These are phyloP conservation scores for Coenonympha arcania DNA, from an alignment of 2,888 invertebrate species.

Conservation along the genomic window DNA sequence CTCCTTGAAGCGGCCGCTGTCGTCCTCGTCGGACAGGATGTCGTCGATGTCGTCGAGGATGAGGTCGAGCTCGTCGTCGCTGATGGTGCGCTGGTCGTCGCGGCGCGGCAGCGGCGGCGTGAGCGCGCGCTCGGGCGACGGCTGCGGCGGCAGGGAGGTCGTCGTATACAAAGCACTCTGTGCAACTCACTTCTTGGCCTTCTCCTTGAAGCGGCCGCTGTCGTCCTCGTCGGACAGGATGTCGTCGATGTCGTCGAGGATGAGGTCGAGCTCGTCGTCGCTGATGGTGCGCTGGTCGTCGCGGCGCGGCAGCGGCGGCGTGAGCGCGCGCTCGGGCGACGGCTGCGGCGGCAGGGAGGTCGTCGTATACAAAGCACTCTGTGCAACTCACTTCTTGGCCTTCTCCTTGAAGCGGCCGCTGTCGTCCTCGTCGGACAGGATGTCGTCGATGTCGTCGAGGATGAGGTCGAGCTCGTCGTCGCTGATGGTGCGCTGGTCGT, in stretches of 20 bases:
- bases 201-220: constrained; percentile 47
- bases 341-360: constrained; percentile 28
- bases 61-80: constrained; percentile 60
- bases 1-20: constrained; percentile 48
- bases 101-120: constrained; percentile 25
- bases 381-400: constrained; percentile 37
- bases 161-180: too few relatives aligned
- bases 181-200: constrained; percentile 38
- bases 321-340: constrained; percentile 27
- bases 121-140: constrained; percentile 28
- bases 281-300: constrained; percentile 31
- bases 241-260: constrained; percentile 63
- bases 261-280: constrained; percentile 61
- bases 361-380: too few relatives aligned
- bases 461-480: constrained; percentile 64
- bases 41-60: constrained; percentile 65
- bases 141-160: too few relatives aligned
- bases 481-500: constrained; percentile 30
- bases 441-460: constrained; percentile 62
- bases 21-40: constrained; percentile 63
- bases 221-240: constrained; percentile 65
- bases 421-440: constrained; percentile 63
- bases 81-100: constrained; percentile 29
- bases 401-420: constrained; percentile 48
- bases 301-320: constrained; percentile 24